Evolutionary conservation across 2,888 invertebrate species (phyloP).

Genomic region (Brachyptera risi): DNA sequence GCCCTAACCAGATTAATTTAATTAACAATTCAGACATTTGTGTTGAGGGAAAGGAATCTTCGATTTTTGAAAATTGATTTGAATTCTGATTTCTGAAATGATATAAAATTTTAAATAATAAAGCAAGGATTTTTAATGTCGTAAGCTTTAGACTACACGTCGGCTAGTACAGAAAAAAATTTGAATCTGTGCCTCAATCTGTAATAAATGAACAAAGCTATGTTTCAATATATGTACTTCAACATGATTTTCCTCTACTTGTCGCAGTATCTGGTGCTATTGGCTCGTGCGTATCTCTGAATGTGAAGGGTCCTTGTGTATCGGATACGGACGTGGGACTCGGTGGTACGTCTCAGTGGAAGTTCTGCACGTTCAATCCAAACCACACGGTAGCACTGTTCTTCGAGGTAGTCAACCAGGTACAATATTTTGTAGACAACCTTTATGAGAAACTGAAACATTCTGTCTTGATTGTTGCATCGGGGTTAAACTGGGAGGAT

Average conservation of each 20-base stretch:
- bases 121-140: too few relatives aligned
- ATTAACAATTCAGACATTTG: too few relatives aligned
- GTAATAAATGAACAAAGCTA: background rate
- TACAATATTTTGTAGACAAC: too few relatives aligned
- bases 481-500: too few relatives aligned
- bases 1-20: too few relatives aligned
- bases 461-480: background rate
- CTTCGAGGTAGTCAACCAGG: slow-evolving; percentile 87
- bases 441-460: too few relatives aligned
- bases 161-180: background rate
- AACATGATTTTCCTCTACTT: slow-evolving; percentile 11
- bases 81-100: too few relatives aligned
- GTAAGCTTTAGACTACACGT: background rate
- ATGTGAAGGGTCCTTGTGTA: slow-evolving; percentile 86
- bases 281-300: slow-evolving; percentile 92
- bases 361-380: slow-evolving; percentile 91
- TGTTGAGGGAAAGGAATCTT: too few relatives aligned
- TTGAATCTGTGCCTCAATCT: background rate
- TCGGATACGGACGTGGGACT: slow-evolving; percentile 97
- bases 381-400: slow-evolving; percentile 90
- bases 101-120: too few relatives aligned
- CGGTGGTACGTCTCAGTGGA: slow-evolving; percentile 98
- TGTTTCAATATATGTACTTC: background rate
- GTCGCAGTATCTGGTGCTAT: slow-evolving; percentile 82
- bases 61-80: too few relatives aligned